Percentiles rank a stretch among this genome's conserved stretches.
Conservation (phyloP, 30 jellyfish, hydroid and myxozoan genomes). For the Turritopsis rubra region DNA sequence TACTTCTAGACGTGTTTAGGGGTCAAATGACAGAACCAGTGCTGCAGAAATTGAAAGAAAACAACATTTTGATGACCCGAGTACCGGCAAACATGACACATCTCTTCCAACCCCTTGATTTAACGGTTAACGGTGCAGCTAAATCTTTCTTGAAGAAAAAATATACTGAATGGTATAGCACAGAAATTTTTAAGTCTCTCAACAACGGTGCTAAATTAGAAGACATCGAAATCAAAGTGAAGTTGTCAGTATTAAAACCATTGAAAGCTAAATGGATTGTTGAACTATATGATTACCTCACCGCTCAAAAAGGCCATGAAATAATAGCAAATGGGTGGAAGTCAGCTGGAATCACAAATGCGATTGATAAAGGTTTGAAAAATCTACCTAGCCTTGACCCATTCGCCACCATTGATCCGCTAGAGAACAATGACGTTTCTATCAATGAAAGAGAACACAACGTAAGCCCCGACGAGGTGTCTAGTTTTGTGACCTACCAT, state of each 20-base stretch:
- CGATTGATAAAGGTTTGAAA: slow-evolving; percentile 10
- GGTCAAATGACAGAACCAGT: slow-evolving; percentile 10
- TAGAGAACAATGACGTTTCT: not conserved
- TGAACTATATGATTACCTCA: slow-evolving; percentile 4
- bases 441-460: not conserved
- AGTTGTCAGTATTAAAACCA: slow-evolving; percentile 14
- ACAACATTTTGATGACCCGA: not conserved
- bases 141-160: slow-evolving; percentile 6
- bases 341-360: slow-evolving; percentile 9
- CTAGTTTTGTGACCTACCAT: not conserved
- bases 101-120: slow-evolving; percentile 16
- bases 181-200: not conserved
- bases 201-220: slow-evolving; percentile 1
- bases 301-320: not conserved
- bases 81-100: slow-evolving; percentile 17
- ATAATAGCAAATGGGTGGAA: slow-evolving; percentile 2
- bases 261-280: slow-evolving; percentile 7
- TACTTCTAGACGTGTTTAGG: slow-evolving; percentile 4
- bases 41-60: slow-evolving; percentile 1
- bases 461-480: not conserved
- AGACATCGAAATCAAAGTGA: not conserved
- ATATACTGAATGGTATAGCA: slow-evolving; percentile 14
- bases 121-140: slow-evolving; percentile 16
- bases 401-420: slow-evolving; percentile 3
- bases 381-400: slow-evolving; percentile 1